Percentiles rank a stretch among this genome's conserved stretches.
These are phyloP conservation scores for Hypotaenidia philippensis DNA, from an alignment of 2,797 vertebrate species.

Conservation along the genomic window DNA sequence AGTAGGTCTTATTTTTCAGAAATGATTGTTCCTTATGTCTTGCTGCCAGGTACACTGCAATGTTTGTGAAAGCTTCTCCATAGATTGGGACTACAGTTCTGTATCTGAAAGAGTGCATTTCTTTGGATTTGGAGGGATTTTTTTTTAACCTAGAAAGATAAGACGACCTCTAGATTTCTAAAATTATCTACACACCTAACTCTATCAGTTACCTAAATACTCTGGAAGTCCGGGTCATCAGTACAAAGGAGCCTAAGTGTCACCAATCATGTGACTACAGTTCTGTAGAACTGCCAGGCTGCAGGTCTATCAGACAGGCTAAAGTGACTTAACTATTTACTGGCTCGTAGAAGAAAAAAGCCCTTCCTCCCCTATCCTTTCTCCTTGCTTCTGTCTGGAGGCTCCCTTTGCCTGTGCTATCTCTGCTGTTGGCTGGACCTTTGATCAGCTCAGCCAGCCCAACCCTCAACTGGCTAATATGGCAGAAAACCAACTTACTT, in stretches of 20 bases:
- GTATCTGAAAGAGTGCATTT: neutral
- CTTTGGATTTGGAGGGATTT: neutral
- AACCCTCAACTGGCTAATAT: neutral
- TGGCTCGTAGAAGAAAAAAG: neutral
- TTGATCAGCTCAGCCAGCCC: neutral
- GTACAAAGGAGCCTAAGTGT: neutral
- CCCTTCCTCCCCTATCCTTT: neutral
- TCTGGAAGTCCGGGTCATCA: neutral
- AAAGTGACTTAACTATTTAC: neutral
- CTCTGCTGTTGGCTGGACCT: neutral
- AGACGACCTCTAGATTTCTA: neutral
- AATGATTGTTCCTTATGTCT: neutral
- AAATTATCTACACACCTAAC: neutral
- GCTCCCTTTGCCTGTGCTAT: neutral
- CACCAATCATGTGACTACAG: neutral
- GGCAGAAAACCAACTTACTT: neutral
- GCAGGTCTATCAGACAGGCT: neutral
- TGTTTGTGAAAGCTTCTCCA: neutral
- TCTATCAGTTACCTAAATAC: neutral
- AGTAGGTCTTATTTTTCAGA: neutral
- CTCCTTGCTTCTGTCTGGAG: neutral
- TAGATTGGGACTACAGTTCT: neutral
- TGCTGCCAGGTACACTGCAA: neutral
- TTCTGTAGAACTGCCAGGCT: neutral
- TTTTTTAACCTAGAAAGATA: neutral